These are phyloP conservation scores for Bombus fervidus DNA, from an alignment of 1,140 invertebrate species.

Conservation along the genomic window DNA sequence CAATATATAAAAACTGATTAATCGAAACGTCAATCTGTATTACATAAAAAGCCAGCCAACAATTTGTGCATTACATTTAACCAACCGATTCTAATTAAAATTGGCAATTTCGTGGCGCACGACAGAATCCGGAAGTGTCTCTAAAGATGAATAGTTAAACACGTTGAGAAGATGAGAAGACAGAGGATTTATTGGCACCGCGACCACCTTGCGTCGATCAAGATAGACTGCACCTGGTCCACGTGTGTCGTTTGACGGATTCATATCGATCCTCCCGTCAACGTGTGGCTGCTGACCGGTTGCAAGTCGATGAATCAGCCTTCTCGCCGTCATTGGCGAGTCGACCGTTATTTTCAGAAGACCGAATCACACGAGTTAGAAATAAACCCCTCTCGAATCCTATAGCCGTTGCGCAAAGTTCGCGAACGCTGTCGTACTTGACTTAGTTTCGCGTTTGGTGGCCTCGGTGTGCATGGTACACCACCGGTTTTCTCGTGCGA, in stretches of 20 bases:
- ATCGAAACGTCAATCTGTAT: too few relatives aligned
- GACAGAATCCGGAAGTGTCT: background rate
- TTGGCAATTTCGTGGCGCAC: too few relatives aligned
- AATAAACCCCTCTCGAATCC: constrained; percentile 70
- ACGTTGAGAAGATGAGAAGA: background rate
- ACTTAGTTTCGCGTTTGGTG: constrained; percentile 73
- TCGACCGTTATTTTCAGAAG: constrained; percentile 73
- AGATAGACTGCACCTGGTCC: constrained; percentile 9
- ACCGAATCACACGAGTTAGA: constrained; percentile 73
- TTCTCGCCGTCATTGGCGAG: constrained; percentile 51
- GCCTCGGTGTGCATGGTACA: constrained; percentile 54
- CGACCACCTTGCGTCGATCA: constrained; percentile 62
- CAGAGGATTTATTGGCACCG: background rate
- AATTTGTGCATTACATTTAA: too few relatives aligned
- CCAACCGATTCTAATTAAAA: too few relatives aligned
- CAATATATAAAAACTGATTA: too few relatives aligned
- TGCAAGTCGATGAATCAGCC: constrained; percentile 63
- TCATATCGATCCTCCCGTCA: constrained; percentile 28
- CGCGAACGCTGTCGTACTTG: constrained; percentile 69
- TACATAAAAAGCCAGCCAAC: too few relatives aligned
- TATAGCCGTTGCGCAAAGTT: constrained; percentile 68
- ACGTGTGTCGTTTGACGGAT: constrained; percentile 10
- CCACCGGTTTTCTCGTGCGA: constrained; percentile 29
- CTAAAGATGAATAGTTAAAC: background rate
- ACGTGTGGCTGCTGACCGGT: constrained; percentile 25